Evolutionary conservation across 1,140 invertebrate species (phyloP), one percentile per base, ranked within the genome.

Genomic region (Listronotus bonariensis): DNA sequence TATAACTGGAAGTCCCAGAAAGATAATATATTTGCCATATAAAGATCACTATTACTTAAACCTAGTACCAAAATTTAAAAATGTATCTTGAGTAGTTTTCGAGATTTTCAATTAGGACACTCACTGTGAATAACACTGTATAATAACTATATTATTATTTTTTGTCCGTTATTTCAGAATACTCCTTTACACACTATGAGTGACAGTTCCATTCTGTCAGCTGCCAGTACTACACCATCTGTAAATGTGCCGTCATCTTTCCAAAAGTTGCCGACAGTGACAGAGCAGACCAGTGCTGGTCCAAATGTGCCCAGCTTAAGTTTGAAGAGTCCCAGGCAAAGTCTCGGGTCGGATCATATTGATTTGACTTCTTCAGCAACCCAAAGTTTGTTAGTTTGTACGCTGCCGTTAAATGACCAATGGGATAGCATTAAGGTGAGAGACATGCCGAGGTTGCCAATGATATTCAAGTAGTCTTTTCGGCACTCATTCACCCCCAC

Each of bases 391-490:
- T 36, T 67, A n/a, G 56, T 63, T 11, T 52, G 51, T 17, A 74
- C 73, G 7, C 18, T 73, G 14, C 64, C 68, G 0, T 60, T 71
- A 51, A 54, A 65, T 36, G 48, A 70, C 8, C 53, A 61, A 32
- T 75, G 72, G 69, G 54, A 68, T 20, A 64, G 51, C 12, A 20
- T 69, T 10, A 70, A 72, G 26, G 57, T 60, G 12, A 46, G 42
- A 1, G 3, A 18, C 15, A 15, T 12, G 3, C 7, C 3, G 14
- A 3, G 7, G 7, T 7, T 2, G 14, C 1, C 10, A 12, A 41
- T 41, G 3, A 2, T 11, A 12, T 12, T 3, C 1, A 41, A 41
- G 7, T 2, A 3, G 38, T 41, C 2, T 12, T 40, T 12, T 14
- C n/a, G n/a, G n/a, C n/a, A n/a, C n/a, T n/a, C n/a, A n/a, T n/a